Base-by-base conservation (phyloP, 2,797 vertebrate genomes). In the Huso huso region DNA sequence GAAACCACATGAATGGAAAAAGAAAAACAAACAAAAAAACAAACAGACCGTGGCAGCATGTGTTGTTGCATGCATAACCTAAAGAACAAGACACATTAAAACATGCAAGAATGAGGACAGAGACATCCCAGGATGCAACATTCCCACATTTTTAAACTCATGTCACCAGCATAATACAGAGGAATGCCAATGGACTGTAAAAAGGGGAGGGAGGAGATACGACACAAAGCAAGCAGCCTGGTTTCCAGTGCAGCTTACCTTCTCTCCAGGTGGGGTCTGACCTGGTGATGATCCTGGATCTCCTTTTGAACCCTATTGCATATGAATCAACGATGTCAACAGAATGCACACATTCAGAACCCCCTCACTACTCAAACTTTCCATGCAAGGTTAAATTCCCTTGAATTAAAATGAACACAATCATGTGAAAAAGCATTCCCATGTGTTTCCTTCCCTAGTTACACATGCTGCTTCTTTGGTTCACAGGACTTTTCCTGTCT, bases 241-340 rank as follows among this genome's bases (percentile, higher is more conserved):
- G 37, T 37, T n/a, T 71, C 1, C 61, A 67, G 63, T 18, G 49
- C 9, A 64, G 23, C 68, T 82, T 90, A 97, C 96, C 93, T 93
- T 93, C 76, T 89, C 86, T 82, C 96, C 96, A 74, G 70, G 64
- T 75, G 86, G 77, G 66, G 94, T 92, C 79, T 92, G 90, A 58
- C 89, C 93, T 69, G 95, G 95, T 52, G 95, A 97, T 64, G 92
- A 79, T 67, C 96, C 96, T 6, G 95, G 88, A 73, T 98, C 95
- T 78, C 96, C 96, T 83, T 98, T 99, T 66, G 83, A 83, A 51
- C 95, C 96, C 96, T 99, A 66, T 53, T 4, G 63, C 57, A 81
- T 57, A 80, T 69, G 74, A 72, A 72, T 50, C 70, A 75, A 70
- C 5, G 63, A n/a, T 12, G 49, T 73, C 10, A 37, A 37, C 37